phyloP scores from a whole-genome alignment of 2,113 vertebrate species.

The Pluvialis apricaria region DNA sequence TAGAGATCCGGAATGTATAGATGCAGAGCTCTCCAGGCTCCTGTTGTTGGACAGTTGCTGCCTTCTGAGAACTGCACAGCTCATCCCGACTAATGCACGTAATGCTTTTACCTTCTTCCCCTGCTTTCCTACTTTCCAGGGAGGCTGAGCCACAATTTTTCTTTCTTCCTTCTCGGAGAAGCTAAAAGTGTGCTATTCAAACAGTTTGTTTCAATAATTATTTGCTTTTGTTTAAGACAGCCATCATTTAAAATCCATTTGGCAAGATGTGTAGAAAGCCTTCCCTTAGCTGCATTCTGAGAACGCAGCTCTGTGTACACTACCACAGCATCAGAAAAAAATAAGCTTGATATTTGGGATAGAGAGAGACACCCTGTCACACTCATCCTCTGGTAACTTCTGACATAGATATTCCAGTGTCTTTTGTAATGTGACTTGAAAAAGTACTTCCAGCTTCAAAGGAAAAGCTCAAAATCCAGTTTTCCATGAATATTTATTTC shows the following conservation, averaged over 20 bases:
- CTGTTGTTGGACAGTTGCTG: accelerated
- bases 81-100: neutral
- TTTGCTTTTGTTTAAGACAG: neutral
- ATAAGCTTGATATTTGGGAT: neutral
- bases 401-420: neutral
- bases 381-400: neutral
- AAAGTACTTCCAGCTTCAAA: neutral
- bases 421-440: neutral
- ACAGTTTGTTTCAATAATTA: neutral
- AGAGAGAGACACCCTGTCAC: neutral
- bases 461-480: neutral
- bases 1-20: neutral
- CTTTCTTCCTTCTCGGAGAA: neutral
- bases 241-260: neutral
- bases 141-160: neutral
- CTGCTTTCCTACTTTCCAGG: neutral
- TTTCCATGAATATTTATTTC: neutral
- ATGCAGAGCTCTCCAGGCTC: neutral
- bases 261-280: neutral
- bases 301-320: neutral
- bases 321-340: neutral
- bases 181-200: neutral
- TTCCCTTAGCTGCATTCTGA: neutral
- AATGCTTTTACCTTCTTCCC: neutral
- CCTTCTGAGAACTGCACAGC: neutral